phyloP scores from a whole-genome alignment of 2,888 invertebrate genomes.

The Hydrotaea diabolus region DNA sequence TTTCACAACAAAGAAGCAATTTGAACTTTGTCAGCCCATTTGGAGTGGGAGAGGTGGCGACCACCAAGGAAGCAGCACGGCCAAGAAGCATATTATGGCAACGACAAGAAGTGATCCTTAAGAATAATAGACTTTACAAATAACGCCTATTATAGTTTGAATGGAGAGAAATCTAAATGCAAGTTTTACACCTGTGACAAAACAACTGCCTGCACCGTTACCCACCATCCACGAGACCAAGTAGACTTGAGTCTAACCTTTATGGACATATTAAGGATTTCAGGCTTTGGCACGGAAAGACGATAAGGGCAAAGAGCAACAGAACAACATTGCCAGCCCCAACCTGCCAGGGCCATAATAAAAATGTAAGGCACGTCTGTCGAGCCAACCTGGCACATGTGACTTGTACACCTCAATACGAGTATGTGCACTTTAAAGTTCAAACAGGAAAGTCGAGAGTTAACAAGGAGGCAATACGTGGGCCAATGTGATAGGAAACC shows the following conservation, averaged over 20 bases:
- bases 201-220: background rate
- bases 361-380: slow-evolving; percentile 78
- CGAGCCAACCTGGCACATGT: slow-evolving; percentile 59
- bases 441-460: slow-evolving; percentile 66
- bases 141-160: slow-evolving; percentile 41
- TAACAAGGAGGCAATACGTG: slow-evolving; percentile 66
- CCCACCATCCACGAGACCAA: slow-evolving; percentile 24
- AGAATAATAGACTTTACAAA: slow-evolving; percentile 46
- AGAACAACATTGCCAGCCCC: slow-evolving; percentile 24
- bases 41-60: background rate
- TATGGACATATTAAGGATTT: slow-evolving; percentile 59
- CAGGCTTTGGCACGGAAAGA: background rate
- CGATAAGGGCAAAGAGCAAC: slow-evolving; percentile 27
- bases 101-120: slow-evolving; percentile 28
- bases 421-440: slow-evolving; percentile 58
- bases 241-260: slow-evolving; percentile 47
- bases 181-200: slow-evolving; percentile 50
- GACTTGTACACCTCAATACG: slow-evolving; percentile 61
- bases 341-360: slow-evolving; percentile 69
- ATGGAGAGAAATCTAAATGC: slow-evolving; percentile 44
- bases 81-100: slow-evolving; percentile 38
- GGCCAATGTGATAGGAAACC: slow-evolving; percentile 38
- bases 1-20: slow-evolving; percentile 36
- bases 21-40: slow-evolving; percentile 18
- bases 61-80: slow-evolving; percentile 8